Evolutionary conservation across 2,797 vertebrate species (phyloP), one percentile per base, ranked within the genome.

Genomic region (Microctenopoma steveboyesi): DNA sequence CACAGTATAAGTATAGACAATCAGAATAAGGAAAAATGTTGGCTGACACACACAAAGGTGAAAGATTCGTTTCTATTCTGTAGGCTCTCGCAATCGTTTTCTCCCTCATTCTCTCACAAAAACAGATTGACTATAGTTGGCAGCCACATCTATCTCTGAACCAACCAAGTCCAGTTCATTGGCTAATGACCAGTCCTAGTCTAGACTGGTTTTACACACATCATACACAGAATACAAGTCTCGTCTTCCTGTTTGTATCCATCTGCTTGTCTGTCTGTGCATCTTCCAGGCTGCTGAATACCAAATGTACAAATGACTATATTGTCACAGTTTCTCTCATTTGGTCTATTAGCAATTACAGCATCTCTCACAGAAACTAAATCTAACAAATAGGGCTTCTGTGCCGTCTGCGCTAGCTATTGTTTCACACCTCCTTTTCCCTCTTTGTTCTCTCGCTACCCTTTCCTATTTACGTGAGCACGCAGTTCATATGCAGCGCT

Each of bases 101-200:
- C 69, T 64, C 46, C 1, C 46, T 33, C 45, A 39, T 47, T 43
- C 43, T 16, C 64, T 64, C 15, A 64, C 48, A 70, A 42, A 57
- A 42, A 42, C 1, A 12, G 13, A 64, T 57, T 30, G 50, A 51
- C 73, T 83, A 61, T 62, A 45, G 16, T 72, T 70, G 66, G 74
- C 76, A 66, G 63, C 13, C 45, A 60, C 49, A 72, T 86, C 74
- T 5, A 53, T 73, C 76, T 79, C 64, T 70, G 47, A 54, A 49
- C 35, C 50, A 58, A 22, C 45, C 35, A 58, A 66, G 57, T 64
- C 72, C 82, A 78, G 79, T 81, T 71, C 70, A 63, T 69, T 71
- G 73, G 67, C 61, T 80, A 72, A 80, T 76, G 74, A 84, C 65
- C 63, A 72, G 81, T 74, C 53, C 48, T 14, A 56, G 71, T 47